A percentile compares a stretch with the other conserved stretches of the same genome.
These are phyloP conservation scores for Falco peregrinus DNA, from an alignment of 2,797 vertebrate genomes.

Conservation along the genomic window DNA sequence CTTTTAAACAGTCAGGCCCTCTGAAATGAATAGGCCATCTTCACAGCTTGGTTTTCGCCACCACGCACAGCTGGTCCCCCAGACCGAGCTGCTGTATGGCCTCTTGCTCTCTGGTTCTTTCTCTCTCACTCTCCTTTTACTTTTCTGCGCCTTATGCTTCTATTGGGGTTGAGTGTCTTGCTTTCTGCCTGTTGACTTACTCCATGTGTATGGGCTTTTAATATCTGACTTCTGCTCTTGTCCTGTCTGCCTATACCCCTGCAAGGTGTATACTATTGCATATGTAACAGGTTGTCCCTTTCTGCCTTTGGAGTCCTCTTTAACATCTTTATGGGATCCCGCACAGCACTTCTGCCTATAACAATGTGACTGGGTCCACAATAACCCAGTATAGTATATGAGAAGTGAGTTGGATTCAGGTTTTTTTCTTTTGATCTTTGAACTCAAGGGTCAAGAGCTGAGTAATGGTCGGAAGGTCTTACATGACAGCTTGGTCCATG, in stretches of 20 bases:
- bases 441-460: background rate
- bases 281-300: background rate
- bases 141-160: background rate
- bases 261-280: fast-evolving
- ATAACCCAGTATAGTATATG: background rate
- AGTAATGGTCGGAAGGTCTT: background rate
- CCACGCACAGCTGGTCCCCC: fast-evolving
- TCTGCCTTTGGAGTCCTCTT: background rate
- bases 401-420: background rate
- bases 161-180: background rate
- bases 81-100: background rate
- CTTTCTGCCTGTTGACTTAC: background rate
- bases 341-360: background rate
- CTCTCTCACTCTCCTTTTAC: background rate
- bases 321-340: background rate
- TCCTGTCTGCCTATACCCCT: background rate
- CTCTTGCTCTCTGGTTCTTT: background rate
- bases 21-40: background rate
- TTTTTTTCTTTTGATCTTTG: background rate
- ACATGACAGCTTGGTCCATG: background rate
- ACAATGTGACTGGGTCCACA: background rate
- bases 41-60: background rate
- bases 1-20: background rate
- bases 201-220: background rate
- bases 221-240: background rate